Evolutionary conservation across 2,888 invertebrate species (phyloP).

Genomic region (Agrotis ipsilon): DNA sequence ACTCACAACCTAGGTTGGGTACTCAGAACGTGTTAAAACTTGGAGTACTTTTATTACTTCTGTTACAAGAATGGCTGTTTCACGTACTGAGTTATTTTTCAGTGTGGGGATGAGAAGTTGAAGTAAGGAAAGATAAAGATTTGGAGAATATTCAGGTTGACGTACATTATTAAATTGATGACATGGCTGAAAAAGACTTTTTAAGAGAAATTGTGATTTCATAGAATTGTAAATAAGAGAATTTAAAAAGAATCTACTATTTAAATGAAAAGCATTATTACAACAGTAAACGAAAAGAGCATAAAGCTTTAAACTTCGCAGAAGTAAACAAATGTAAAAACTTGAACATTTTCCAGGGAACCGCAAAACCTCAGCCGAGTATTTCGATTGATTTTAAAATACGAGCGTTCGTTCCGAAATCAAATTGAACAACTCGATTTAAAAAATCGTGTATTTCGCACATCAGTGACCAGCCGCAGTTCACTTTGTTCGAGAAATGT

Average conservation of each 20-base stretch:
- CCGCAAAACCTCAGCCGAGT: constrained; percentile 40
- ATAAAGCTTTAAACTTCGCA: constrained; percentile 11
- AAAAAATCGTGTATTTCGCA: constrained; percentile 54
- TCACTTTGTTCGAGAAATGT: constrained; percentile 52
- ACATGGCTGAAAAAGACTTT: too few species aligned
- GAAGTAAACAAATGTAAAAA: constrained; percentile 40
- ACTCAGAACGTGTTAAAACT: constrained; percentile 48
- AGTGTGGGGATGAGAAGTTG: not conserved
- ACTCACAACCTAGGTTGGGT: constrained; percentile 15
- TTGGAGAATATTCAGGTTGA: not conserved
- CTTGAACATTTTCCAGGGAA: constrained; percentile 40
- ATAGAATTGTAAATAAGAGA: too few species aligned
- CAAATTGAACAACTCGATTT: constrained; percentile 60
- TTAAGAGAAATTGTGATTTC: too few species aligned
- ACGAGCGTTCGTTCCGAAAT: constrained; percentile 41
- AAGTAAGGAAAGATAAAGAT: not conserved
- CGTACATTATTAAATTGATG: not conserved
- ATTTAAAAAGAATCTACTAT: too few species aligned
- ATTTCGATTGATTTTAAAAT: constrained; percentile 61
- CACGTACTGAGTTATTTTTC: not conserved
- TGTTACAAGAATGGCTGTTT: not conserved
- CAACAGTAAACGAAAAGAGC: constrained; percentile 1
- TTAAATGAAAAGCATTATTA: too few species aligned
- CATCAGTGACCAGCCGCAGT: constrained; percentile 46
- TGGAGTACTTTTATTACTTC: constrained; percentile 33